A percentile compares a stretch with the other conserved stretches of the same genome.
Conservation (phyloP, 2,797 vertebrate species). For the Brachymystax lenok region DNA sequence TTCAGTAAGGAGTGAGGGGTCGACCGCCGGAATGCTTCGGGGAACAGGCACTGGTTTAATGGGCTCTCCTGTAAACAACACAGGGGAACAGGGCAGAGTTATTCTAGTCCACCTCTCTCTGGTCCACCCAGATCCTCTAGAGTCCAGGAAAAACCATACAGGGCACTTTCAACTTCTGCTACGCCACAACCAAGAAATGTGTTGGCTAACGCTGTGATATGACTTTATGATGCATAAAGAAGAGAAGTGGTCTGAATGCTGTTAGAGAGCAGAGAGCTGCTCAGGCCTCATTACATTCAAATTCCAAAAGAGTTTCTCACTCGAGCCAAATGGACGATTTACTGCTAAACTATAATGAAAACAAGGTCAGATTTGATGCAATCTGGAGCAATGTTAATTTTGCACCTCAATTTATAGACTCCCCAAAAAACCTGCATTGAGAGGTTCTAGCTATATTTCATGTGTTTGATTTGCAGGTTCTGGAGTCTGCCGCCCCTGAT, state of each 20-base stretch:
- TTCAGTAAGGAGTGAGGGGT: constrained; percentile 83
- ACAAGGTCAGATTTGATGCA: too few species aligned
- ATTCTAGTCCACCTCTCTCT: neutral
- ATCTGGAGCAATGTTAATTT: too few species aligned
- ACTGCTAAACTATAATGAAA: neutral
- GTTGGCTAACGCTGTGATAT: neutral
- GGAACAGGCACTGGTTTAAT: constrained; percentile 81
- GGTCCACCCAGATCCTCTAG: neutral
- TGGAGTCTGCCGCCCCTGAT: neutral
- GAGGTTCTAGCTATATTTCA: neutral
- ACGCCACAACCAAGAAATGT: neutral
- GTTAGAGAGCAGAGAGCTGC: neutral
- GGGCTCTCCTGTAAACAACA: constrained; percentile 72
- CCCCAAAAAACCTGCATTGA: neutral
- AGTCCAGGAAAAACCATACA: neutral
- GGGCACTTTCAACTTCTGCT: neutral
- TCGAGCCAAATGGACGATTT: neutral
- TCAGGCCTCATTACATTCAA: neutral
- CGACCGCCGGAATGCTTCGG: constrained; percentile 75
- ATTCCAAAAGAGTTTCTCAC: neutral
- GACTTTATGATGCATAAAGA: neutral
- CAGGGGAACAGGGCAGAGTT: neutral
- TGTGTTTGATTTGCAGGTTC: neutral
- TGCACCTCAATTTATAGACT: too few species aligned
- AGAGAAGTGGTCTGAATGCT: neutral